Percentiles rank a stretch among this genome's conserved stretches.
phyloP scores from a whole-genome alignment of 2,113 vertebrate species.

The Oryzias melastigma region DNA sequence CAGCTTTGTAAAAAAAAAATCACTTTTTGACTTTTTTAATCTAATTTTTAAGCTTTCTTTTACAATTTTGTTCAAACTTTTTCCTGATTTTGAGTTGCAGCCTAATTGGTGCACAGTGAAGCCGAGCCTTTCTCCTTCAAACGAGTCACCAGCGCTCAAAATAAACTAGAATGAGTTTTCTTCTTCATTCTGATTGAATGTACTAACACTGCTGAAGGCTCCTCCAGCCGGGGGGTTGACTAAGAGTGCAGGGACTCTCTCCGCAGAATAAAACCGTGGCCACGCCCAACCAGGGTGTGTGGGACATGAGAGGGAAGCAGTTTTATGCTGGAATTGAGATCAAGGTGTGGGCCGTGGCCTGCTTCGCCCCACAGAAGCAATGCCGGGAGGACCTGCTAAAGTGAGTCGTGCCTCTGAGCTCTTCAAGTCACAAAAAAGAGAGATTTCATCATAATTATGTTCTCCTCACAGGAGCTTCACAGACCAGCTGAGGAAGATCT shows the following conservation, averaged over 20 bases:
- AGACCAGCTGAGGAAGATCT: constrained; percentile 97
- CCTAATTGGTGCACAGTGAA: no score
- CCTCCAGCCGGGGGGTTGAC: constrained; percentile 67
- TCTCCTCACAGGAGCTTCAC: constrained; percentile 88
- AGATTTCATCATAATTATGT: neutral
- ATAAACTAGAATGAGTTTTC: neutral
- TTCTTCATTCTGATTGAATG: neutral
- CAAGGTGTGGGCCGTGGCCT: constrained; percentile 99
- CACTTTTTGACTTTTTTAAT: no score
- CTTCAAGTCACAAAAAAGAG: no score
- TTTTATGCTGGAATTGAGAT: constrained; percentile 99
- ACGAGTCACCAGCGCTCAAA: neutral
- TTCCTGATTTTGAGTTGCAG: no score
- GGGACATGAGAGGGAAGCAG: constrained; percentile 99
- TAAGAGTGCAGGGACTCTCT: constrained; percentile 80
- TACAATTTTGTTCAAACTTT: no score
- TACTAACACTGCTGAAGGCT: constrained; percentile 39
- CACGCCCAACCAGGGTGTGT: constrained; percentile 98
- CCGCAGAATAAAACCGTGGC: constrained; percentile 97
- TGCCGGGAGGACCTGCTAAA: constrained; percentile 97
- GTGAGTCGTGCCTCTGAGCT: constrained; percentile 77
- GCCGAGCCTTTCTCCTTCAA: constrained; percentile 2
- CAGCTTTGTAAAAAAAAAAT: no score
- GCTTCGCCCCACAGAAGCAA: constrained; percentile 98
- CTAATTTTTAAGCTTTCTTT: no score